Base-by-base conservation (phyloP, 2,797 vertebrate species). In the Pogonophryne albipinna region DNA sequence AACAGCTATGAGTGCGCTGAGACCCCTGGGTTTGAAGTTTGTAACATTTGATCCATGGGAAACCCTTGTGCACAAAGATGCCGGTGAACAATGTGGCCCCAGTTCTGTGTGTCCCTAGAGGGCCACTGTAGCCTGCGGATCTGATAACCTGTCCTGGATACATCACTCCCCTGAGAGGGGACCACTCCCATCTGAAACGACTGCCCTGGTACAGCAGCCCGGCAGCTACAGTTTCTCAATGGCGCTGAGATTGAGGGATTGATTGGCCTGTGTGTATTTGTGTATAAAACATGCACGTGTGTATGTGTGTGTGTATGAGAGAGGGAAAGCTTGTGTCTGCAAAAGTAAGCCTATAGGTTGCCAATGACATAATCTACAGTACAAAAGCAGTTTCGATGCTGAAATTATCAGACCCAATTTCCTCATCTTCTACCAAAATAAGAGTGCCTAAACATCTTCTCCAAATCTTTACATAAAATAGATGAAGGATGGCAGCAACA, bases 41-140 rank as follows among this genome's bases (percentile, higher is more conserved):
- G 61, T 51, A 90, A 90, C 89, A 93, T 89, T 76, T 89, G 93
- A 95, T 94, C 95, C 94, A 93, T 95, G 95, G 95, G 95, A 95
- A 95, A 93, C 78, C 91, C 83, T 84, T 6, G 41, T 61, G 82
- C 90, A 95, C 94, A 95, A 95, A 93, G 88, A 91, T 75, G 80
- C 90, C 63, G 15, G 92, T 65, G 68, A 93, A 96, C 92, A 96
- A 95, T 88, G 96, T 93, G 55, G 78, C 82, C 91, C 86, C 95
- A 95, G 80, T 97, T 96, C 86, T 84, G 83, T 70, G 49, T 67
- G 89, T 95, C 83, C 94, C 93, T 17, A 88, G 95, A 65, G 94
- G 93, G 79, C 93, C 94, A 47, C 95, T 93, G 79, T 87, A 93
- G 70, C 87, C 90, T 64, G 86, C 80, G 74, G 95, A 96, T 94